These are phyloP conservation scores for Drosophila simulans DNA, from an alignment of 1,140 invertebrate species.

Conservation along the genomic window DNA sequence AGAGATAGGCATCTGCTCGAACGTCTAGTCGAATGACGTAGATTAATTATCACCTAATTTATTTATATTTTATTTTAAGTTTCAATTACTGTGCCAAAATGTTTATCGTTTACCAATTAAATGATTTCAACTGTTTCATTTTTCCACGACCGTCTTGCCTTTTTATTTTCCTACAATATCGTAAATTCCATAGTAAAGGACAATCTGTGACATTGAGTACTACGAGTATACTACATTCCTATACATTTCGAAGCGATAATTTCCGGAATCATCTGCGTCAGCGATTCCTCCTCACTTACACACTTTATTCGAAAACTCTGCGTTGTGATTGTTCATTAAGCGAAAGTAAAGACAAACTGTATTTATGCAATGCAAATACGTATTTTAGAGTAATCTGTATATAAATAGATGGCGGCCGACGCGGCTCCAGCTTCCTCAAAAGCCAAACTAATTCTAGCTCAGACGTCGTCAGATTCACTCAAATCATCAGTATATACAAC, in stretches of 20 bases:
- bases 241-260: constrained; percentile 34
- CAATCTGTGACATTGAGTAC: constrained; percentile 69
- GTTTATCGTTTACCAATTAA: constrained; percentile 65
- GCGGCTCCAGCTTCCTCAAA: constrained; percentile 10
- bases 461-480: constrained; percentile 20
- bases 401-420: constrained; percentile 11
- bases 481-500: constrained; percentile 51
- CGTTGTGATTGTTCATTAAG: constrained; percentile 84
- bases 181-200: constrained; percentile 35
- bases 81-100: constrained; percentile 48
- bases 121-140: constrained; percentile 65
- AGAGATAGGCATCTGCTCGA: constrained; percentile 32
- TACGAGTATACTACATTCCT: constrained; percentile 14
- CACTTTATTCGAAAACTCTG: constrained; percentile 78
- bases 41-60: constrained; percentile 23
- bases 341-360: constrained; percentile 62
- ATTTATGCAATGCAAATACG: constrained; percentile 59
- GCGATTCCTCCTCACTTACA: constrained; percentile 21
- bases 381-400: constrained; percentile 36
- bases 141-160: constrained; percentile 40
- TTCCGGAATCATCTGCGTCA: constrained; percentile 52
- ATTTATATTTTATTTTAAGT: constrained; percentile 49
- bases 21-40: constrained; percentile 46
- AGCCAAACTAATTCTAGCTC: constrained; percentile 31
- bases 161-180: constrained; percentile 48